Evolutionary conservation across 2,113 vertebrate genomes (phyloP).

Genomic region (Brachyhypopomus gauderio): DNA sequence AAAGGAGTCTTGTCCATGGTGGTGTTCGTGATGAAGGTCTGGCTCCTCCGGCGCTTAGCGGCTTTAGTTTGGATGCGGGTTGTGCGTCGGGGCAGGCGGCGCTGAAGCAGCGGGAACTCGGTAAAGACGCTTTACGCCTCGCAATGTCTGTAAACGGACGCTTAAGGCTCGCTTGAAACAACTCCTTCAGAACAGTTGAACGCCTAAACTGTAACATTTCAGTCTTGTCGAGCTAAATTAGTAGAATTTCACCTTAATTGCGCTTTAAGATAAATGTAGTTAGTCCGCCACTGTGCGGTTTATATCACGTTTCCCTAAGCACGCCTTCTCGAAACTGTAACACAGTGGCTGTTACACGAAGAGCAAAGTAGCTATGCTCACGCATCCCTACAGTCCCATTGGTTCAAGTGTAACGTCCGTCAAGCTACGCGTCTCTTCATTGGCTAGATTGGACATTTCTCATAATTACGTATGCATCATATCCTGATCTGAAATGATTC

Average conservation of each 20-base stretch:
- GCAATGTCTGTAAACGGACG: constrained; percentile 59
- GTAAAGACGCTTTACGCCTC: constrained; percentile 56
- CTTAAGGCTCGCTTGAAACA: constrained; percentile 68
- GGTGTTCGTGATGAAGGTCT: constrained; percentile 33
- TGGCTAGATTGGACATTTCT: constrained; percentile 10
- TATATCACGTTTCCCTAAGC: background rate
- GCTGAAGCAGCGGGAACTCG: constrained; percentile 50
- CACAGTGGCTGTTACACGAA: background rate
- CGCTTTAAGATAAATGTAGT: background rate
- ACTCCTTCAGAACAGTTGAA: constrained; percentile 73
- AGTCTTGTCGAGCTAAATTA: constrained; percentile 62
- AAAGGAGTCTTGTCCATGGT: constrained; percentile 58
- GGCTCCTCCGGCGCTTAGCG: constrained; percentile 50
- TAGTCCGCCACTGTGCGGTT: too few relatives aligned
- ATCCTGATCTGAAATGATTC: constrained; percentile 21
- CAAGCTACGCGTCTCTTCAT: constrained; percentile 45
- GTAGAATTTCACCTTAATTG: constrained; percentile 38
- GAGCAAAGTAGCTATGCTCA: constrained; percentile 38
- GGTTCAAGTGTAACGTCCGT: constrained; percentile 50
- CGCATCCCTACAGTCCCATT: constrained; percentile 60
- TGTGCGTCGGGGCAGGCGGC: constrained; percentile 52
- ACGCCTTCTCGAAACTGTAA: constrained; percentile 48
- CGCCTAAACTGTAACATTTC: constrained; percentile 79
- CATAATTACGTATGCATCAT: background rate
- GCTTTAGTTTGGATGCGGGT: constrained; percentile 43